These are phyloP conservation scores for Lasius fuliginosus DNA, from an alignment of 2,888 invertebrate species.

Conservation along the genomic window DNA sequence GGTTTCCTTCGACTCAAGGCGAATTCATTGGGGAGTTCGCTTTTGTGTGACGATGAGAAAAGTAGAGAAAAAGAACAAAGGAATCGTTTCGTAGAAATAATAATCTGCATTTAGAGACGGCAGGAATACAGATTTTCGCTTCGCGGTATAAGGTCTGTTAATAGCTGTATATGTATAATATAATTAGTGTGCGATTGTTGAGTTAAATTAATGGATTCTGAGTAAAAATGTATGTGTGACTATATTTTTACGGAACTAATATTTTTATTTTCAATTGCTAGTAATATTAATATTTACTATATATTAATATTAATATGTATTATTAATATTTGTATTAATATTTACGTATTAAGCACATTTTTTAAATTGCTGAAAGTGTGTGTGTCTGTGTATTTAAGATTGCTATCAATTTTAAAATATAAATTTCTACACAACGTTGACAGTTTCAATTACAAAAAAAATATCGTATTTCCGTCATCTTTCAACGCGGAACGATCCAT, in stretches of 20 bases:
- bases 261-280: background rate
- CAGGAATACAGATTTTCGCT: background rate
- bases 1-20: slow-evolving; percentile 29
- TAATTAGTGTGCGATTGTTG: background rate
- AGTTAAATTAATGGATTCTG: background rate
- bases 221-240: background rate
- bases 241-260: background rate
- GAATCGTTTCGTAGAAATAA: background rate
- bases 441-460: slow-evolving; percentile 18
- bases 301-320: background rate
- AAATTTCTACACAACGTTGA: background rate
- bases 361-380: background rate
- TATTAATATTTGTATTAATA: too few relatives aligned
- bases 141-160: background rate
- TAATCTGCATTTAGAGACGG: slow-evolving; percentile 24
- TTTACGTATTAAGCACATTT: background rate
- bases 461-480: background rate
- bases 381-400: background rate
- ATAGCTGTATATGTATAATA: background rate
- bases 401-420: background rate
- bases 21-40: slow-evolving; percentile 19
- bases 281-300: background rate
- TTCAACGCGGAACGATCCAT: slow-evolving; percentile 11
- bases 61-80: background rate
- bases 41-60: background rate